phyloP scores from a whole-genome alignment of 1,140 invertebrate genomes.

The Drosophila sp. region DNA sequence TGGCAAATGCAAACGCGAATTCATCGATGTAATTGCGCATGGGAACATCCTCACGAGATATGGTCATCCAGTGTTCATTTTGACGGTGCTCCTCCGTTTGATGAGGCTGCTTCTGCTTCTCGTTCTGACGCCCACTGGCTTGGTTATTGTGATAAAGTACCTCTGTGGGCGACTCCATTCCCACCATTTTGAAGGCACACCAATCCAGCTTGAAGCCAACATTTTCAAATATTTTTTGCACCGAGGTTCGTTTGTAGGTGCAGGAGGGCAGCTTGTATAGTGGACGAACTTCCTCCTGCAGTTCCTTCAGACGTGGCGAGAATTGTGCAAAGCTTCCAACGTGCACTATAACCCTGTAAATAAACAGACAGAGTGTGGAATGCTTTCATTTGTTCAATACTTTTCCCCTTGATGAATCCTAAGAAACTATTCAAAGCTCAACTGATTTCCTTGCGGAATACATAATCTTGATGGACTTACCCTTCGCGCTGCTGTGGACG shows the following conservation, averaged over 20 bases:
- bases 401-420: too few relatives aligned
- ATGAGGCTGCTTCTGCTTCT: conserved; percentile 44
- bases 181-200: conserved; percentile 93
- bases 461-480: conserved; percentile 85
- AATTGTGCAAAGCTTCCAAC: conserved; percentile 91
- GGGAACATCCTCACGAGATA: conserved; percentile 87
- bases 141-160: conserved; percentile 76
- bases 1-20: conserved; percentile 89
- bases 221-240: conserved; percentile 92
- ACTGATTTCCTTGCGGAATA: too few relatives aligned
- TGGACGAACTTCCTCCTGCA: conserved; percentile 93
- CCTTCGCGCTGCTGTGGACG: conserved; percentile 94
- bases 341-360: conserved; percentile 90
- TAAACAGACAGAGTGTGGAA: neutral
- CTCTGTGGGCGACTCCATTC: conserved; percentile 73
- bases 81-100: conserved; percentile 37
- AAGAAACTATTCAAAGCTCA: too few relatives aligned
- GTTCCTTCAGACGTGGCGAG: conserved; percentile 89
- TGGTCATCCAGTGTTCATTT: conserved; percentile 67
- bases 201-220: conserved; percentile 93
- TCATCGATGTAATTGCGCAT: conserved; percentile 89
- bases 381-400: too few relatives aligned
- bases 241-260: conserved; percentile 93
- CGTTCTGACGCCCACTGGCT: conserved; percentile 48
- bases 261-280: conserved; percentile 91